Evolutionary conservation across 2,888 invertebrate genomes (phyloP).

Genomic region (Hypena proboscidalis): DNA sequence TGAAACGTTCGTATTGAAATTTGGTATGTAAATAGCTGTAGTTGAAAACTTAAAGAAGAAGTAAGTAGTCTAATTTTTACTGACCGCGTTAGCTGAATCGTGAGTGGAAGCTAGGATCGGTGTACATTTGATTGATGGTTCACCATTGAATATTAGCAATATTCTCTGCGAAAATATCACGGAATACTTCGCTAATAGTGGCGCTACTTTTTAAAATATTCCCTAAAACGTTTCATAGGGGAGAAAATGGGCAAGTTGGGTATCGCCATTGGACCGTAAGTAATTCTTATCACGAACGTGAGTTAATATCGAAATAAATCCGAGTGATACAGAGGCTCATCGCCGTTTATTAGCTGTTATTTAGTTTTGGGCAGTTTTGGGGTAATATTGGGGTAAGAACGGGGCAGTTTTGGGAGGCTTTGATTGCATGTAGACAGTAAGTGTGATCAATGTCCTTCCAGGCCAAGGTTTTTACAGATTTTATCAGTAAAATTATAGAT

Average conservation of each 20-base stretch:
- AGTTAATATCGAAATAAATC: slow-evolving; percentile 48
- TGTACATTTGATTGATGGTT: too few species aligned
- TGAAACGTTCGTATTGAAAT: too few species aligned
- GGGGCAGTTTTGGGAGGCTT: slow-evolving; percentile 11
- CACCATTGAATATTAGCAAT: too few species aligned
- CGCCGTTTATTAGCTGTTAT: slow-evolving; percentile 45
- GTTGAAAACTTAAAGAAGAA: too few species aligned
- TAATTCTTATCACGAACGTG: slow-evolving; percentile 39
- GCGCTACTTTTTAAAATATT: slow-evolving; percentile 29
- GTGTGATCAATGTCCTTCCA: slow-evolving; percentile 27
- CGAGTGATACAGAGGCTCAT: slow-evolving; percentile 41
- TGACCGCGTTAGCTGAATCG: too few species aligned
- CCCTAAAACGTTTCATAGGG: slow-evolving; percentile 19
- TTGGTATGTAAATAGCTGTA: too few species aligned
- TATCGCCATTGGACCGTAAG: slow-evolving; percentile 22
- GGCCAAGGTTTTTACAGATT: slow-evolving; percentile 26
- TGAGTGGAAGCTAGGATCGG: too few species aligned
- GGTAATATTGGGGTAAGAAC: not conserved
- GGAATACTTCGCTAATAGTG: too few species aligned
- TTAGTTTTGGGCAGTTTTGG: slow-evolving; percentile 16
- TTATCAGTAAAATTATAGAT: too few species aligned
- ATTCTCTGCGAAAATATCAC: too few species aligned
- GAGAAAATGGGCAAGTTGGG: slow-evolving; percentile 4
- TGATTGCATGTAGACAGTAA: slow-evolving; percentile 33
- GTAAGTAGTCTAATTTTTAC: too few species aligned